Percentiles rank a stretch among this genome's conserved stretches.
phyloP scores from a whole-genome alignment of 2,113 vertebrate species.

The Tetrao urogallus region DNA sequence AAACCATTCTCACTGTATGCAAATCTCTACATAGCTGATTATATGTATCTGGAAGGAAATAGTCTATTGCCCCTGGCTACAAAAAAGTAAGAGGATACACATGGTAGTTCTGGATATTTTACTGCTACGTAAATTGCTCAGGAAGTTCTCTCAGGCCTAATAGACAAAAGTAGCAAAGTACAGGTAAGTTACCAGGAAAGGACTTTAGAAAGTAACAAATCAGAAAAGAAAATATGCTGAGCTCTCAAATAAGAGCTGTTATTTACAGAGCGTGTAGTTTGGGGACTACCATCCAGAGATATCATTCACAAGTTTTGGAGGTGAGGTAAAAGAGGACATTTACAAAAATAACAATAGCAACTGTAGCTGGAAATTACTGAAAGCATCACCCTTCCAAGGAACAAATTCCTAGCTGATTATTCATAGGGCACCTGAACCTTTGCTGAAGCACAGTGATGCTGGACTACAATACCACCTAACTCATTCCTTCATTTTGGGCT shows the following conservation, averaged over 20 bases:
- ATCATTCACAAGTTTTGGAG: background rate
- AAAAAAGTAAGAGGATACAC: background rate
- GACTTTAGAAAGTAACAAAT: background rate
- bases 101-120: background rate
- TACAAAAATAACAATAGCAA: background rate
- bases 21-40: background rate
- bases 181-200: background rate
- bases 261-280: background rate
- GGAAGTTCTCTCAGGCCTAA: background rate
- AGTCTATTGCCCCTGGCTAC: background rate
- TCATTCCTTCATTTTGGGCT: background rate
- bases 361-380: background rate
- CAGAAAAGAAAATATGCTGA: background rate
- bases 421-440: background rate
- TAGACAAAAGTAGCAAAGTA: background rate
- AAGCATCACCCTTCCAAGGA: background rate
- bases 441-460: background rate
- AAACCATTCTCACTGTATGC: background rate
- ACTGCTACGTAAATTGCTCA: background rate
- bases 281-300: background rate
- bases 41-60: background rate
- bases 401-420: background rate
- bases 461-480: background rate
- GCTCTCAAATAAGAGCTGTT: background rate
- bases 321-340: background rate